A percentile compares a stretch with the other conserved stretches of the same genome.
Conservation (phyloP, 64 coral and sea anemone species). For the Pocillopora verrucosa region DNA sequence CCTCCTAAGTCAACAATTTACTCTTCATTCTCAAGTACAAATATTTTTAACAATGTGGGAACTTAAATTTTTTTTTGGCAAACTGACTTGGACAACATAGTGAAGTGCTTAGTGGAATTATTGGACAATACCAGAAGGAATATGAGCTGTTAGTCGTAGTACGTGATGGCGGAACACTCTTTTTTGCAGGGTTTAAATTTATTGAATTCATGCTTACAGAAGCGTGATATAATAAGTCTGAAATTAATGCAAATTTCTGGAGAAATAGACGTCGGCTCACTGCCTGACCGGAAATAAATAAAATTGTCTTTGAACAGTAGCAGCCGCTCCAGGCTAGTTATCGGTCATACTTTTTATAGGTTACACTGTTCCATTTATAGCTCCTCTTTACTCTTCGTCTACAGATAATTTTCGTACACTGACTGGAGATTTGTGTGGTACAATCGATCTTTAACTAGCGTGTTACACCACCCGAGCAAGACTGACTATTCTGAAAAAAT, state of each 20-base stretch:
- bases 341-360: constrained; percentile 12
- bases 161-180: constrained; percentile 27
- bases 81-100: neutral
- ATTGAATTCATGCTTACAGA: constrained; percentile 33
- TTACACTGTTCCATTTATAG: constrained; percentile 30
- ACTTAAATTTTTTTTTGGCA: neutral
- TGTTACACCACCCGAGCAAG: neutral
- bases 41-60: constrained; percentile 11
- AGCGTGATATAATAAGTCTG: constrained; percentile 45
- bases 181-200: constrained; percentile 19
- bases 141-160: neutral
- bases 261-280: constrained; percentile 27
- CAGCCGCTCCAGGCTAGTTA: neutral
- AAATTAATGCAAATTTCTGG: constrained; percentile 45
- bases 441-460: neutral
- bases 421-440: neutral
- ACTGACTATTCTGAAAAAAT: neutral
- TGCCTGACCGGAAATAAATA: constrained; percentile 48
- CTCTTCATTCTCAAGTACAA: constrained; percentile 31
- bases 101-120: neutral
- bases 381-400: neutral
- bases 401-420: neutral
- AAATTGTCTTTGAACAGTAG: constrained; percentile 44
- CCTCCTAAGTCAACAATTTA: constrained; percentile 12
- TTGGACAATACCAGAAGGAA: neutral